Percentiles rank a stretch among this genome's conserved stretches.
Evolutionary conservation across 2,797 vertebrate genomes (phyloP).

Genomic region (Molossus molossus): DNA sequence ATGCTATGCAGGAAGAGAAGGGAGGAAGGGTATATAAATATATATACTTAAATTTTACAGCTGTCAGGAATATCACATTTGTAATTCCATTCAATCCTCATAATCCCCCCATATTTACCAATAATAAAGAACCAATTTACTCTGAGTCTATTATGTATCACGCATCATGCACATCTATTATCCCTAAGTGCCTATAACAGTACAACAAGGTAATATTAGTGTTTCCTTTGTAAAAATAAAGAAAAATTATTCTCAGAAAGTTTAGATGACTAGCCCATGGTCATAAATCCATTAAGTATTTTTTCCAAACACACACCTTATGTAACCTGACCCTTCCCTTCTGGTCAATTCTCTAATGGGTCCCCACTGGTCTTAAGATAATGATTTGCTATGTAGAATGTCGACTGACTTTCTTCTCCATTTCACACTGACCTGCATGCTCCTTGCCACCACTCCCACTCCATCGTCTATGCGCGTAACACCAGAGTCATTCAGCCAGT

Average conservation of each 20-base stretch:
- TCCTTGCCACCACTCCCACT: background rate
- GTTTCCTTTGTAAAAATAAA: background rate
- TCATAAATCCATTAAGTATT: background rate
- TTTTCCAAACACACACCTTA: conserved; percentile 1
- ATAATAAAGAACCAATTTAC: conserved; percentile 15
- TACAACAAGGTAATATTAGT: background rate
- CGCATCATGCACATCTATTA: background rate
- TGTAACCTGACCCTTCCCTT: background rate
- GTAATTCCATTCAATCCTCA: background rate
- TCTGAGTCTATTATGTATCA: background rate
- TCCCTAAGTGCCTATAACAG: background rate
- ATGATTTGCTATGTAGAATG: background rate
- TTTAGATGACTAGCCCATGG: background rate
- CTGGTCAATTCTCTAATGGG: background rate
- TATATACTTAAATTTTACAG: background rate
- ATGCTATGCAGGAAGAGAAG: background rate
- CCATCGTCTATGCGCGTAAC: background rate
- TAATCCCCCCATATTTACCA: background rate
- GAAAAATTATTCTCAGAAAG: conserved; percentile 31
- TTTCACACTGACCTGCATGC: background rate
- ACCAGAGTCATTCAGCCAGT: background rate
- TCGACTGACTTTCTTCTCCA: background rate
- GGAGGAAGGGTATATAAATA: background rate
- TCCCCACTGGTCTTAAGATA: background rate
- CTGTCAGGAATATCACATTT: background rate